Conservation (phyloP, 2,113 vertebrate species). For the Ceyx margarethae region DNA sequence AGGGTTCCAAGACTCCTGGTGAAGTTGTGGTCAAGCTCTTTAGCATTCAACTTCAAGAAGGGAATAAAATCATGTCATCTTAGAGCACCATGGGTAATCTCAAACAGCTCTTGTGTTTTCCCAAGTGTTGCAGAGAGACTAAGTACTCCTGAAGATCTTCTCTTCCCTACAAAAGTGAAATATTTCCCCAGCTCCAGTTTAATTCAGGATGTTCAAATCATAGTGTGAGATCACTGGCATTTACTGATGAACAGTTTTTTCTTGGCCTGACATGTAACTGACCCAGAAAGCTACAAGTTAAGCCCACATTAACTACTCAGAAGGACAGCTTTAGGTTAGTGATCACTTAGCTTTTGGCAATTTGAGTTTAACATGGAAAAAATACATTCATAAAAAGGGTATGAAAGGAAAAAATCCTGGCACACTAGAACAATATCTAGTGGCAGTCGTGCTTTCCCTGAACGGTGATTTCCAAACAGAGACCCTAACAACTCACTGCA, state of each 20-base stretch:
- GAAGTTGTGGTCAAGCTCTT: background rate
- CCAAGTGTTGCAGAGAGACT: background rate
- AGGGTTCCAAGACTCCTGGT: background rate
- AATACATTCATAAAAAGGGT: background rate
- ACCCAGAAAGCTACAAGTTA: background rate
- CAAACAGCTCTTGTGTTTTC: background rate
- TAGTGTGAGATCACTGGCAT: background rate
- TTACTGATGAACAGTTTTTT: background rate
- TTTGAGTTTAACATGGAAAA: background rate
- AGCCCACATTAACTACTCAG: background rate
- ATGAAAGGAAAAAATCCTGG: background rate
- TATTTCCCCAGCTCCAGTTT: background rate
- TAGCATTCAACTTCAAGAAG: background rate
- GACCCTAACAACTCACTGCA: background rate
- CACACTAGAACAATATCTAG: background rate
- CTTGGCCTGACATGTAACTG: background rate
- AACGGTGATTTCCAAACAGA: background rate
- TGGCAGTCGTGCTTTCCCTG: background rate
- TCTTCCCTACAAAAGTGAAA: background rate
- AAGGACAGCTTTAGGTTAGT: background rate
- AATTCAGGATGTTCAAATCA: background rate
- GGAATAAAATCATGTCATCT: background rate
- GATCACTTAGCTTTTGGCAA: background rate
- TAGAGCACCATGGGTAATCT: background rate
- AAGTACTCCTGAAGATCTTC: background rate